phyloP scores from a whole-genome alignment of 2,797 vertebrate species.

The Numenius phaeopus region DNA sequence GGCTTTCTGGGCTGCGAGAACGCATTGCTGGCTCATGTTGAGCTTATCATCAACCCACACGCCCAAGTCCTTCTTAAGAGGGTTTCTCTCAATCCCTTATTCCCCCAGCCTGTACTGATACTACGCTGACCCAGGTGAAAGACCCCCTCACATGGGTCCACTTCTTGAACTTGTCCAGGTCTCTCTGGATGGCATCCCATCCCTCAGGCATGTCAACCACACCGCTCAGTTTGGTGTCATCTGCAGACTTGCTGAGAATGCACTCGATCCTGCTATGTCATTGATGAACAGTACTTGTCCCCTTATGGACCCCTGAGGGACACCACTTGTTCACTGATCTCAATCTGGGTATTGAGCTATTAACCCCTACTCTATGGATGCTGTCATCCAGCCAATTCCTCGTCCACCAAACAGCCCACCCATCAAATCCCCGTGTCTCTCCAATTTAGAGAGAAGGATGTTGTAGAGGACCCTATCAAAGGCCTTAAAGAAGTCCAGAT shows the following conservation, averaged over 20 bases:
- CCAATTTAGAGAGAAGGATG: not conserved
- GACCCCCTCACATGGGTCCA: not conserved
- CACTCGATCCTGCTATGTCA: not conserved
- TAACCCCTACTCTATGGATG: not conserved
- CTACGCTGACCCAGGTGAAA: not conserved
- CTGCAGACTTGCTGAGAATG: not conserved
- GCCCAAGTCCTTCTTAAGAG: not conserved
- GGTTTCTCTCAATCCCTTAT: not conserved
- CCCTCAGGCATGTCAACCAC: rapidly evolving
- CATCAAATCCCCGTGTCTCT: not conserved
- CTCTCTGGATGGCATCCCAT: too few relatives aligned
- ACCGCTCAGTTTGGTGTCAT: not conserved
- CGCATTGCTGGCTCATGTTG: not conserved
- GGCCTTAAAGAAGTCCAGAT: too few relatives aligned
- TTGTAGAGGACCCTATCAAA: not conserved
- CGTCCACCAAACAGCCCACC: not conserved
- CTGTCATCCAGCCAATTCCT: not conserved
- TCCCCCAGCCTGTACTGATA: not conserved
- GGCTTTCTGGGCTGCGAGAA: rapidly evolving
- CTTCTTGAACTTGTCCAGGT: not conserved
- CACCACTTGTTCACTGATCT: not conserved
- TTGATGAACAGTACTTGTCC: not conserved
- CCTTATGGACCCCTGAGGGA: rapidly evolving
- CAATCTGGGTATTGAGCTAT: too few relatives aligned
- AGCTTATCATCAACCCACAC: not conserved